Base-by-base conservation (phyloP, 2,113 vertebrate species). In the Tautogolabrus adspersus region DNA sequence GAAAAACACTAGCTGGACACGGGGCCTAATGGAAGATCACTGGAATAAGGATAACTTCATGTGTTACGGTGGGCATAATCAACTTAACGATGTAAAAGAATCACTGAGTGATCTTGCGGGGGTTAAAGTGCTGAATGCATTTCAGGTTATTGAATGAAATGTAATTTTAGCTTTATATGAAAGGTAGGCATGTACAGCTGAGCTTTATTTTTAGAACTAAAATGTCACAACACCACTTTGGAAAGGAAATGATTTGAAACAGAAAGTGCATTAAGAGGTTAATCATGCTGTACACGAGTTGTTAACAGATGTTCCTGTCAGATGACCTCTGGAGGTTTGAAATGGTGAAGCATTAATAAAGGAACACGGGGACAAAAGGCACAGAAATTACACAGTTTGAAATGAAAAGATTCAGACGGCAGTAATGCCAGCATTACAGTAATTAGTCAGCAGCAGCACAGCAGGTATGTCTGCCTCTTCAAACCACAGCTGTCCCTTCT, bases 381-480 rank as follows among this genome's bases (percentile, higher is more conserved):
- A 49, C 52, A 69, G 75, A 84, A 79, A 84, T 80, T 30, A 67
- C 62, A 67, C 64, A 54, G 55, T 49, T 49, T 75, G 61, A 57
- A 72, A 54, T 42, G 66, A 63, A 73, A 54, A 74, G 68, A 84
- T 80, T 84, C 65, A 76, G 80, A 80, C 46, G 34, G 70, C 56
- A 64, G 83, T 67, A 74, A 84, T 78, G 75, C 38, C 68, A 63
- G 77, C 52, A 23, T 56, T 60, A 54, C 79, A 72, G 69, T 68
- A 79, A 77, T 71, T 81, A 90, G 78, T 80, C 65, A 16, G 16
- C 60, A 34, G 76, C 68, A 26, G 67, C 77, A 84, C 74, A 85
- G 87, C 87, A 89, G 89, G 82, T 86, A 79, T 66, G 71, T 83
- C 77, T 82, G 52, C 66, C 80, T 75, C 76, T 74, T 79, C 77